phyloP scores from a whole-genome alignment of 2,797 vertebrate genomes.

The Onychomys leucogaster region DNA sequence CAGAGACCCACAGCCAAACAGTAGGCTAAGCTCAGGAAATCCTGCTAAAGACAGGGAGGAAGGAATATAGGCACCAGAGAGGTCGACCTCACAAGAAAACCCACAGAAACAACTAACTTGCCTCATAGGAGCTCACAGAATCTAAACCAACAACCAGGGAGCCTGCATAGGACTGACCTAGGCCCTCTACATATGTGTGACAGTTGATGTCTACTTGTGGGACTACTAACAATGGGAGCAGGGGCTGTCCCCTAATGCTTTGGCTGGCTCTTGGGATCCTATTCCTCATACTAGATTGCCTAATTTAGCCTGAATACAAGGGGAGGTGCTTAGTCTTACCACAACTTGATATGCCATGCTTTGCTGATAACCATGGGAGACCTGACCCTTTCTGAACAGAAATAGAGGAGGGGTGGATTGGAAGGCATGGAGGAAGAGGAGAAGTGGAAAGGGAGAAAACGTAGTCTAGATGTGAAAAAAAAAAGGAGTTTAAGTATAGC shows the following conservation, averaged over 20 bases:
- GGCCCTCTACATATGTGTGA: neutral
- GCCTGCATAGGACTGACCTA: neutral
- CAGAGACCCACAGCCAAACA: neutral
- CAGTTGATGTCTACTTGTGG: neutral
- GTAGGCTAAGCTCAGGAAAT: neutral
- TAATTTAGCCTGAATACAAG: neutral
- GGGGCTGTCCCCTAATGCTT: neutral
- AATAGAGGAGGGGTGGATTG: neutral
- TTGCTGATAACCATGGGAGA: neutral
- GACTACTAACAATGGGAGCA: neutral
- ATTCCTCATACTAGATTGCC: neutral
- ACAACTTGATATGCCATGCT: neutral
- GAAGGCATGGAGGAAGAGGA: neutral
- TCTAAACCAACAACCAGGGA: neutral
- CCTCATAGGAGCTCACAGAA: neutral
- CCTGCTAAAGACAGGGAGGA: neutral
- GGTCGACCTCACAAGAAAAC: neutral
- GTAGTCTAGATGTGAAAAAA: neutral
- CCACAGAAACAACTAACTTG: neutral
- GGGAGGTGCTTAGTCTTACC: neutral
- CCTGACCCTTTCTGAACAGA: neutral
- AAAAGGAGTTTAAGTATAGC: neutral
- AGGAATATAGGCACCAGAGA: neutral
- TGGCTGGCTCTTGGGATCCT: neutral
- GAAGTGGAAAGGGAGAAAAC: neutral